Percentiles rank a stretch among this genome's conserved stretches.
Conservation (phyloP, 2,888 invertebrate genomes). For the Acronicta alni region DNA sequence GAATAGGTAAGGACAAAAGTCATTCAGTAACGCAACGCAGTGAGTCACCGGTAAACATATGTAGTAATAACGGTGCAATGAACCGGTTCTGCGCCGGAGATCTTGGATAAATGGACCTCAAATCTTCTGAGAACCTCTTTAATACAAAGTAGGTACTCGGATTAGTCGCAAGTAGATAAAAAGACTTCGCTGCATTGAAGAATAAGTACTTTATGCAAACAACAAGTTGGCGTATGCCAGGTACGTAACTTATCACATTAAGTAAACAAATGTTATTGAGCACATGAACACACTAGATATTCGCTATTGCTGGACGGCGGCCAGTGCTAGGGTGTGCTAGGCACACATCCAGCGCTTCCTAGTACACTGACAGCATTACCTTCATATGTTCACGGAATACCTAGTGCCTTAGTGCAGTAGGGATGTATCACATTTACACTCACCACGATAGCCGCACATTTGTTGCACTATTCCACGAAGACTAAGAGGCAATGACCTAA, state of each 20-base stretch:
- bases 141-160: constrained; percentile 17
- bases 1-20: constrained; percentile 37
- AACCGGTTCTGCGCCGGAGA: constrained; percentile 50
- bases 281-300: constrained; percentile 52
- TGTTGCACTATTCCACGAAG: constrained; percentile 64
- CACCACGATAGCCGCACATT: constrained; percentile 46
- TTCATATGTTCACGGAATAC: constrained; percentile 69
- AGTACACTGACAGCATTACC: constrained; percentile 76
- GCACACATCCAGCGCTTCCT: constrained; percentile 83
- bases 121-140: constrained; percentile 50
- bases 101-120: constrained; percentile 45
- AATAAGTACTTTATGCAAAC: constrained; percentile 11
- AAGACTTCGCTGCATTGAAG: constrained; percentile 11
- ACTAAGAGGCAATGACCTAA: constrained; percentile 65
- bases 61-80: constrained; percentile 55
- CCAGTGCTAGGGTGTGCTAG: constrained; percentile 74
- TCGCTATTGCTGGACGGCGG: constrained; percentile 70
- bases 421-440: constrained; percentile 53
- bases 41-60: constrained; percentile 52
- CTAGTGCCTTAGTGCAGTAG: constrained; percentile 68
- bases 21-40: constrained; percentile 47
- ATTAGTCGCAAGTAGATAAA: constrained; percentile 22
- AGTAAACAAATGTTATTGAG: constrained; percentile 49
- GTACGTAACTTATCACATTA: constrained; percentile 39
- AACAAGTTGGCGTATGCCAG: constrained; percentile 25